These are phyloP conservation scores for Diadumene lineata DNA, from an alignment of 92 coral and sea anemone species.

Conservation along the genomic window DNA sequence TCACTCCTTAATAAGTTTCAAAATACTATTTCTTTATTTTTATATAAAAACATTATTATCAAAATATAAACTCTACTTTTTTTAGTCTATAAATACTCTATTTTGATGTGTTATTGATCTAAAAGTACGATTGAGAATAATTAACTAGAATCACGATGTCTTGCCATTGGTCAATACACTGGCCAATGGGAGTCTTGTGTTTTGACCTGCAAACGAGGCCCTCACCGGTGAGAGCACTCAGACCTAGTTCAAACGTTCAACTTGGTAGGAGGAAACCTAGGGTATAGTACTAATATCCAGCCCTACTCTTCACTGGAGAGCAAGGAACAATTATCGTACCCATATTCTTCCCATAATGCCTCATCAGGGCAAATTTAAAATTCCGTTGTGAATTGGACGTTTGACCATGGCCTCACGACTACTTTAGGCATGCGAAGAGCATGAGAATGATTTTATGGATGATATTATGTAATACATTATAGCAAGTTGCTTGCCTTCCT, in stretches of 20 bases:
- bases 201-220: constrained; percentile 49
- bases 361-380: too few relatives aligned
- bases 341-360: too few relatives aligned
- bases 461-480: neutral
- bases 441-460: neutral
- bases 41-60: neutral
- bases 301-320: too few relatives aligned
- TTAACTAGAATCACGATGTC: constrained; percentile 2
- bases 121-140: neutral
- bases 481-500: neutral
- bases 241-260: neutral
- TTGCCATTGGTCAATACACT: constrained; percentile 26
- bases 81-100: constrained; percentile 8
- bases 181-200: constrained; percentile 34
- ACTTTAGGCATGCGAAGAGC: neutral
- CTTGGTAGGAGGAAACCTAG: neutral
- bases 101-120: constrained; percentile 1
- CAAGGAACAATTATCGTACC: too few relatives aligned
- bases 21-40: constrained; percentile 5
- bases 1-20: neutral
- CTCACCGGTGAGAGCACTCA: constrained; percentile 42
- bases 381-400: neutral
- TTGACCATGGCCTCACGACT: neutral
- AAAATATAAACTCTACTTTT: neutral
- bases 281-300: too few relatives aligned